Evolutionary conservation across 37 sponge, comb jelly and placozoan genomes (phyloP).

Genomic region (Aplysina aerophoba): DNA sequence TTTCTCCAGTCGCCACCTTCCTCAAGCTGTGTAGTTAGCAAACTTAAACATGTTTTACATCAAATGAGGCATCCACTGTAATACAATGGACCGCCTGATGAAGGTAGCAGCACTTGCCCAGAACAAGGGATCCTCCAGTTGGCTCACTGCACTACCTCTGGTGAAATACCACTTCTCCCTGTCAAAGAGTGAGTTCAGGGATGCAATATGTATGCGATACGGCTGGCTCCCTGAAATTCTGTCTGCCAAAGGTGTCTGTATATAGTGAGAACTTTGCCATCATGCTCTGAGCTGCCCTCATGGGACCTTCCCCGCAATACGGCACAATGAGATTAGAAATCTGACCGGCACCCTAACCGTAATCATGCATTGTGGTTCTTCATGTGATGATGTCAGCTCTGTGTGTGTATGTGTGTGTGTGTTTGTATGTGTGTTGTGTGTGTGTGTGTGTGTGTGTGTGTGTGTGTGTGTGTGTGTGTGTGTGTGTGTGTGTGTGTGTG

Average conservation of each 20-base stretch:
- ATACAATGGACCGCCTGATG: too few relatives aligned
- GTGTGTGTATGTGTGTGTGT: slow-evolving; percentile 12
- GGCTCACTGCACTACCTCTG: slow-evolving; percentile 21
- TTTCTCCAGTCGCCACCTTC: too few relatives aligned
- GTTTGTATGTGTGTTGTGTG: slow-evolving; percentile 15
- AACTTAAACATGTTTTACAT: too few relatives aligned
- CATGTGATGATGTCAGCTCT: neutral
- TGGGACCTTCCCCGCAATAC: slow-evolving; percentile 4
- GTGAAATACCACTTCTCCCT: slow-evolving; percentile 4
- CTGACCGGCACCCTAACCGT: slow-evolving; percentile 11
- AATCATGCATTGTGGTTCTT: neutral
- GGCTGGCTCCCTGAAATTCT: slow-evolving; percentile 21
- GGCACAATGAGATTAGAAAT: slow-evolving; percentile 18
- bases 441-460: slow-evolving; percentile 22
- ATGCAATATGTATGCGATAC: neutral
- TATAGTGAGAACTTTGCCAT: neutral
- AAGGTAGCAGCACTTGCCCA: neutral
- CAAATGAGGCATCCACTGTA: too few relatives aligned
- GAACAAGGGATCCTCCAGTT: slow-evolving; percentile 9
- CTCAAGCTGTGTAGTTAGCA: too few relatives aligned
- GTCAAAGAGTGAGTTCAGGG: slow-evolving; percentile 7
- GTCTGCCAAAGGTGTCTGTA: slow-evolving; percentile 11
- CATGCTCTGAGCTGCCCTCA: slow-evolving; percentile 23
- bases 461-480: slow-evolving; percentile 25
- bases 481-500: neutral